Conservation (phyloP, 2,797 vertebrate species). For the Denticeps clupeoides region DNA sequence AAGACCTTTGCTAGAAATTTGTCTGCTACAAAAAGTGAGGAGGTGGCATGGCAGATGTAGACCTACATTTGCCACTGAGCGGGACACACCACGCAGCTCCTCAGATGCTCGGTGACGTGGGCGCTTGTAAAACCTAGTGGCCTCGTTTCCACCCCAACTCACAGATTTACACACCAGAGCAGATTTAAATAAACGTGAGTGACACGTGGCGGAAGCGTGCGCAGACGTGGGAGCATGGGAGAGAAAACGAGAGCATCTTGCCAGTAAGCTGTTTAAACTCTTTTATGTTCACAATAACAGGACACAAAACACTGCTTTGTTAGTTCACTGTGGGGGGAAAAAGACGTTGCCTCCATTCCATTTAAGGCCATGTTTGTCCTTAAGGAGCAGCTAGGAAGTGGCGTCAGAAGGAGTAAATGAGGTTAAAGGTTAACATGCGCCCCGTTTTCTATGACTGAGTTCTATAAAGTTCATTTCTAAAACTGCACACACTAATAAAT, state of each 20-base stretch:
- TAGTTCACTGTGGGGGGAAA: slow-evolving; percentile 23
- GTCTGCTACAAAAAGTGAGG: slow-evolving; percentile 57
- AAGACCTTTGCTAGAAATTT: no score
- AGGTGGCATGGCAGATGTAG: slow-evolving; percentile 18
- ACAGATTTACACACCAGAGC: not conserved
- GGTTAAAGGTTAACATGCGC: not conserved
- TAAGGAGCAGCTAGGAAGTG: no score
- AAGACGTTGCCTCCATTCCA: no score
- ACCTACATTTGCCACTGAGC: no score
- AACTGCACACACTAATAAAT: no score
- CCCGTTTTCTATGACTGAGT: no score
- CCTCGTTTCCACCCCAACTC: slow-evolving; percentile 10
- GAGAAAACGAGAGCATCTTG: slow-evolving; percentile 26
- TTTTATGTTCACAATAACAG: no score
- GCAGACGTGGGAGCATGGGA: slow-evolving; percentile 25
- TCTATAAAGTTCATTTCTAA: no score
- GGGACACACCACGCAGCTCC: slow-evolving; percentile 15
- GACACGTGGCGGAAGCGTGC: slow-evolving; percentile 15
- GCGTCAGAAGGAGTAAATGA: not conserved
- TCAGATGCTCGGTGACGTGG: not conserved
- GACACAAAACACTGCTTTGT: no score
- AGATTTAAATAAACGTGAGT: slow-evolving; percentile 2
- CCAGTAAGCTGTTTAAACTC: no score
- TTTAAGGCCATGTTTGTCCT: no score
- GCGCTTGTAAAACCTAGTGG: not conserved